phyloP scores from a whole-genome alignment of 2,797 vertebrate genomes.

The Amazona finschi region DNA sequence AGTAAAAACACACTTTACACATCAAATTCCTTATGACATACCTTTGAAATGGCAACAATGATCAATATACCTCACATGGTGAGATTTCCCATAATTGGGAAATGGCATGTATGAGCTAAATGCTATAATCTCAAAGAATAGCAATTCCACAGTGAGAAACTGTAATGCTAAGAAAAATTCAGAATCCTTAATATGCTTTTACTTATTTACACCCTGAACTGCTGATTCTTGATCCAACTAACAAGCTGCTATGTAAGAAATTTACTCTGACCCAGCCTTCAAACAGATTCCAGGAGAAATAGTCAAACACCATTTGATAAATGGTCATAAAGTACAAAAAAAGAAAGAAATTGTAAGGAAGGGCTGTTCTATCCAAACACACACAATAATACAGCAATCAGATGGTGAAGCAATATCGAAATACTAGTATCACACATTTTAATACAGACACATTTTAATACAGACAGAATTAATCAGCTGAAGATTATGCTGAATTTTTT shows the following conservation, averaged over 20 bases:
- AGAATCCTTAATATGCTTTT: not conserved
- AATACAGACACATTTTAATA: not conserved
- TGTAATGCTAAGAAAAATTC: not conserved
- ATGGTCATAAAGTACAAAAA: not conserved
- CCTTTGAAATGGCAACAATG: not conserved
- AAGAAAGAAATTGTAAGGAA: not conserved
- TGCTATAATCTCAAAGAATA: not conserved
- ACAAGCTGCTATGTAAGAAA: not conserved
- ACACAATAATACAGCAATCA: not conserved
- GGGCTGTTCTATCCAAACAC: not conserved
- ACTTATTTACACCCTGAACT: not conserved
- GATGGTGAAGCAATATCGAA: not conserved
- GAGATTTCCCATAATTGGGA: not conserved
- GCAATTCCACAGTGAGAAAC: not conserved
- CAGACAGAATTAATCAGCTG: not conserved
- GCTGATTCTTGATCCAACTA: not conserved
- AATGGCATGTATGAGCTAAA: not conserved
- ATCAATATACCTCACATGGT: fast-evolving
- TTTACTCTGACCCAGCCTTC: not conserved
- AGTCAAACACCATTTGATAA: not conserved
- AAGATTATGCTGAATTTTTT: not conserved
- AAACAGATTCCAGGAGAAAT: not conserved
- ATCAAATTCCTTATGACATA: not conserved
- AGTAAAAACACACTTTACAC: not conserved
- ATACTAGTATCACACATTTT: not conserved